Conservation (phyloP, 2,888 invertebrate genomes). For the Subacronicta megacephala region DNA sequence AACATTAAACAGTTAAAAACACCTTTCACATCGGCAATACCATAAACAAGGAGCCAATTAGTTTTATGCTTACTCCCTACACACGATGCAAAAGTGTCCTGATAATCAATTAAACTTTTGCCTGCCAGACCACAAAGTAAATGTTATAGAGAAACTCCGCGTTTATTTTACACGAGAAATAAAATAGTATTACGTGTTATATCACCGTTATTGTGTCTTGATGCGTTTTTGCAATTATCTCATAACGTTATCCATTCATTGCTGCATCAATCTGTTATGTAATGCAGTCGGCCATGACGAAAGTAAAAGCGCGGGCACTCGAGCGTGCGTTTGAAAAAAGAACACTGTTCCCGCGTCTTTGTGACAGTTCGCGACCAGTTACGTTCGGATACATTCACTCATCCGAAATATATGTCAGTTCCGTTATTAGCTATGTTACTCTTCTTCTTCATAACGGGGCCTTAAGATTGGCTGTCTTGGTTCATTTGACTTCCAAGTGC, state of each 20-base stretch:
- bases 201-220: slow-evolving; percentile 48
- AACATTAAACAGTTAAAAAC: slow-evolving; percentile 12
- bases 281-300: slow-evolving; percentile 76
- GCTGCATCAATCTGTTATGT: slow-evolving; percentile 73
- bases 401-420: slow-evolving; percentile 28
- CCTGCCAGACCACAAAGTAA: slow-evolving; percentile 37
- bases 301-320: slow-evolving; percentile 80
- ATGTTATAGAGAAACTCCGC: slow-evolving; percentile 40
- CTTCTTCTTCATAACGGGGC: slow-evolving; percentile 1
- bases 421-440: slow-evolving; percentile 13
- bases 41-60: slow-evolving; percentile 32
- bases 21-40: slow-evolving; percentile 20
- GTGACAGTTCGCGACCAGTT: slow-evolving; percentile 56
- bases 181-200: slow-evolving; percentile 49
- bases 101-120: slow-evolving; percentile 28
- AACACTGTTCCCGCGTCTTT: slow-evolving; percentile 59
- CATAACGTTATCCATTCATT: slow-evolving; percentile 68
- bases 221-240: slow-evolving; percentile 58
- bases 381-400: slow-evolving; percentile 27
- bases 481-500: neutral
- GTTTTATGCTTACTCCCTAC: slow-evolving; percentile 11
- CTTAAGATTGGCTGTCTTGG: too few species aligned
- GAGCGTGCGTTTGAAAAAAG: slow-evolving; percentile 71
- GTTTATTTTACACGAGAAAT: slow-evolving; percentile 37
- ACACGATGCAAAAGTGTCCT: slow-evolving; percentile 22